phyloP scores from a whole-genome alignment of 2,888 invertebrate species.

The Colletes collaris region DNA sequence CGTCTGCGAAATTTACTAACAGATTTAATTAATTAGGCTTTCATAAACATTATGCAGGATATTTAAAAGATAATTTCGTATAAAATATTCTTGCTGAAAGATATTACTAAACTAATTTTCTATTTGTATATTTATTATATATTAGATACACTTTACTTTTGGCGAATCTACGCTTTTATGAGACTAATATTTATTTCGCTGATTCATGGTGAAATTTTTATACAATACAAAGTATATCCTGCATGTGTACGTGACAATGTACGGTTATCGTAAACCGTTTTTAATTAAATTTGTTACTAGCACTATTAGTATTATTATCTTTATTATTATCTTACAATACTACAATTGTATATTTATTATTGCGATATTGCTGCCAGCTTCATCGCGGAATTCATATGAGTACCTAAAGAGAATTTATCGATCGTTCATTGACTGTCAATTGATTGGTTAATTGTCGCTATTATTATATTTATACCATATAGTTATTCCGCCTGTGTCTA shows the following conservation, averaged over 20 bases:
- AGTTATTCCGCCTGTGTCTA: conserved; percentile 71
- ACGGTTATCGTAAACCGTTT: conserved; percentile 55
- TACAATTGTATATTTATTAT: conserved; percentile 64
- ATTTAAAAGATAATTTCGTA: conserved; percentile 22
- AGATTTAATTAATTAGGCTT: conserved; percentile 30
- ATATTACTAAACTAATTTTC: conserved; percentile 1
- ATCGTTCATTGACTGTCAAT: conserved; percentile 65
- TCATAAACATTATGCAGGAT: conserved; percentile 50
- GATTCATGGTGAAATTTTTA: conserved; percentile 12
- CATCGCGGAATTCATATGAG: conserved; percentile 56
- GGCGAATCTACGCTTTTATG: conserved; percentile 15
- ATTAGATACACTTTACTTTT: not conserved
- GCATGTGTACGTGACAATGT: conserved; percentile 45
- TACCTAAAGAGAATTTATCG: conserved; percentile 68
- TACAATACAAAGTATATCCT: conserved; percentile 35
- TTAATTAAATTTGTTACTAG: conserved; percentile 69
- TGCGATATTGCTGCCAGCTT: conserved; percentile 54
- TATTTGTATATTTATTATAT: conserved; percentile 1
- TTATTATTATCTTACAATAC: conserved; percentile 47
- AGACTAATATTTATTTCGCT: conserved; percentile 20
- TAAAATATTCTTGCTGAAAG: not conserved
- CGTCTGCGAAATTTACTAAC: conserved; percentile 31
- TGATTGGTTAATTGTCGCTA: conserved; percentile 66
- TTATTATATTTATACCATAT: conserved; percentile 69
- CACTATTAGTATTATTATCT: conserved; percentile 55